Conservation (phyloP, 1,140 invertebrate species). For the Vollenhovia emeryi region DNA sequence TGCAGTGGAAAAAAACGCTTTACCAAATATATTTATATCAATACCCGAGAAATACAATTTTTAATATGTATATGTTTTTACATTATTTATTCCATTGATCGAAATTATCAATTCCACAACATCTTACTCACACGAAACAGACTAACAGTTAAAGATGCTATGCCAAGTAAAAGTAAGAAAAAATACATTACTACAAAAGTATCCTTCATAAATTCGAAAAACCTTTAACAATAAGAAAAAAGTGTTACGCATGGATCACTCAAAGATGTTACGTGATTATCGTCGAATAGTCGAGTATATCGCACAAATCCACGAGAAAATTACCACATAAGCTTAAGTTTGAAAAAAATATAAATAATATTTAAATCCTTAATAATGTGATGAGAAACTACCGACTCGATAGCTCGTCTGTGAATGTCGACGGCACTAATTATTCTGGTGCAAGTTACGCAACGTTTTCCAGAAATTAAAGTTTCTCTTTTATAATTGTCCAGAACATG, state of each 20-base stretch:
- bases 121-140: conserved; percentile 34
- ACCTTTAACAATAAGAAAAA: conserved; percentile 43
- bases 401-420: conserved; percentile 23
- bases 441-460: conserved; percentile 14
- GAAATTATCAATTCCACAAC: neutral
- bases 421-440: conserved; percentile 9
- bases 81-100: neutral
- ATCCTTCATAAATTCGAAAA: conserved; percentile 33
- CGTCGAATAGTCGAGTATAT: neutral
- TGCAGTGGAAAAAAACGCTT: neutral
- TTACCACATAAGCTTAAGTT: conserved; percentile 1
- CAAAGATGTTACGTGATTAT: neutral
- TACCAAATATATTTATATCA: neutral
- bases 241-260: neutral
- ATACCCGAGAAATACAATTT: neutral
- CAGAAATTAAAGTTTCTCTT: neutral
- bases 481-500: conserved; percentile 16
- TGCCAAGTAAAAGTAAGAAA: conserved; percentile 10
- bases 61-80: neutral
- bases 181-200: conserved; percentile 42
- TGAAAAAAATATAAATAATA: conserved; percentile 12
- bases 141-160: conserved; percentile 41
- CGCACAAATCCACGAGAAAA: neutral
- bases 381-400: conserved; percentile 44
- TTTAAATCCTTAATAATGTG: conserved; percentile 8